Base-by-base conservation (phyloP, 2,888 invertebrate species). In the Pollenia angustigena region DNA sequence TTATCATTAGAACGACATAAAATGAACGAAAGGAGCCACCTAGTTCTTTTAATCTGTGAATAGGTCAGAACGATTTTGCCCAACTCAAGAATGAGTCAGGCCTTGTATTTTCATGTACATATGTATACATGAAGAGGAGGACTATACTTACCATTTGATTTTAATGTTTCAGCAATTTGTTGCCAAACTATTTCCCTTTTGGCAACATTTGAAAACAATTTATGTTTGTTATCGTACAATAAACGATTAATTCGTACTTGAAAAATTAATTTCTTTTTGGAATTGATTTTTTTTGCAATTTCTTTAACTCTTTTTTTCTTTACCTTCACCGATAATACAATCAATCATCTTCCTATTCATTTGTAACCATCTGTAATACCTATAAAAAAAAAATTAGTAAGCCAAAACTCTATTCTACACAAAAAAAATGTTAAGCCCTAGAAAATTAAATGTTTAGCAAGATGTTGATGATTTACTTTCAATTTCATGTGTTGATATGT, bases 151-250 rank as follows among this genome's bases (percentile, higher is more conserved):
- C 90, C 40, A 50, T 90, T 88, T 4, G 85, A 14, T 0, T 80
- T 69, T 23, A 90, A 52, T 11, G 85, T 14, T 4, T 50, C 72
- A n/a, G 90, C 90, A 78, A 92, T 91, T 48, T 76, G 46, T 44
- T 87, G 82, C 92, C 93, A 92, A 2, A 90, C 52, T 11, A 78
- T 7, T 1, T 89, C 88, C 85, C 91, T 91, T 52, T 87, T 85
- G 4, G 46, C 79, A 12, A 85, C 76, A 64, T 91, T 90, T 1
- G 79, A 66, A 81, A 93, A 92, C 0, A 76, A 75, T 1, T 85
- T 79, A 72, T 91, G 89, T 0, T 62, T 80, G 1, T 87, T n/a
- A 72, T 92, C 89, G 42, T 92, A 92, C 4, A 92, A 81, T 0
- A 87, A 85, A 0, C 89, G 89, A 2, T 90, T 87, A 3, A 78